These are phyloP conservation scores for Pipistrellus pygmaeus DNA, from an alignment of 2,797 vertebrate genomes.

Conservation along the genomic window DNA sequence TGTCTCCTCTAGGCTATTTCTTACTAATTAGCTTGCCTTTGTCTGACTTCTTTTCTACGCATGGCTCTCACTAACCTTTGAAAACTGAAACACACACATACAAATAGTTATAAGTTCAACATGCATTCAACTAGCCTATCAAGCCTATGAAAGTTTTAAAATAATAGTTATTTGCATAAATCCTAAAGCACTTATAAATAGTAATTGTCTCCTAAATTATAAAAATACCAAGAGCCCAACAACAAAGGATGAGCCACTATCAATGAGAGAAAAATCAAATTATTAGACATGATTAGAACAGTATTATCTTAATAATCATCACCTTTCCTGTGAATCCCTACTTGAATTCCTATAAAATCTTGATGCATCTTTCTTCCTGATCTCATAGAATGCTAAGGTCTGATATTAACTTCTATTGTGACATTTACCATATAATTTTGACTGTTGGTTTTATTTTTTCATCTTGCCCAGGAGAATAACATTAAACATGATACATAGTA, in stretches of 20 bases:
- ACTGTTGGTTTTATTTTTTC: not conserved
- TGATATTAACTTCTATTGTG: not conserved
- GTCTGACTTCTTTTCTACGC: constrained; percentile 45
- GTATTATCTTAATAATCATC: not conserved
- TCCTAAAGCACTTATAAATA: not conserved
- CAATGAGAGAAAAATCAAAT: not conserved
- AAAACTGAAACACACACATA: constrained; percentile 21
- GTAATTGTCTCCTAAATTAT: not conserved
- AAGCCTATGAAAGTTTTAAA: not conserved
- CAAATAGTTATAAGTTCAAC: not conserved
- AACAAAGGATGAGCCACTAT: not conserved
- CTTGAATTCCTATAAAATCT: not conserved
- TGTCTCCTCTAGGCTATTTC: constrained; percentile 33
- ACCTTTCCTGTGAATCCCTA: not conserved
- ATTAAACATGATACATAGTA: not conserved
- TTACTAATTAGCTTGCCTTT: constrained; percentile 59
- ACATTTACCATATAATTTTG: not conserved
- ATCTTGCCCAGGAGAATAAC: not conserved
- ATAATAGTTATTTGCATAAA: not conserved
- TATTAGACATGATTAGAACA: not conserved
- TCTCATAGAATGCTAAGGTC: not conserved
- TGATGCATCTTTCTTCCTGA: not conserved
- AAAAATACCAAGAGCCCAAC: not conserved
- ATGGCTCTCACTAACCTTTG: not conserved
- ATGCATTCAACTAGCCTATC: not conserved